Conservation (phyloP, 1,140 invertebrate species). For the Ceratitis capitata region DNA sequence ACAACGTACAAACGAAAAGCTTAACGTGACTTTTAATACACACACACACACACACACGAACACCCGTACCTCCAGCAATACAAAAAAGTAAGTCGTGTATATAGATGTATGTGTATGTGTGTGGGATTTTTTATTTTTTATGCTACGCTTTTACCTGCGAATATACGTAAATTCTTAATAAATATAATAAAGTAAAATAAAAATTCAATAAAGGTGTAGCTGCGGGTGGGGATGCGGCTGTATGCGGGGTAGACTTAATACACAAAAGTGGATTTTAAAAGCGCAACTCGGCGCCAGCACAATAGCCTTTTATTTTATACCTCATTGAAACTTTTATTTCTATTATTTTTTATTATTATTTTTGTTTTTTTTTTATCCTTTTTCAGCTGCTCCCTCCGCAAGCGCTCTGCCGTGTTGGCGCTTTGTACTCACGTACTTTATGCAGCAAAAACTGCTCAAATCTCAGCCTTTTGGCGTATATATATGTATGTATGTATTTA, state of each 20-base stretch:
- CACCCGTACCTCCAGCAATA: no score
- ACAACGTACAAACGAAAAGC: not conserved
- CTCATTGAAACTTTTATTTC: slow-evolving; percentile 8
- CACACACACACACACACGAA: no score
- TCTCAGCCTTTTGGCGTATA: not conserved
- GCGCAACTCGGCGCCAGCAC: not conserved
- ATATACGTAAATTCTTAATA: not conserved
- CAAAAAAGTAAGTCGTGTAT: no score
- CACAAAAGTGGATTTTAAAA: slow-evolving; percentile 3
- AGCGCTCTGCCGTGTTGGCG: not conserved
- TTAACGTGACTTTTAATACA: no score
- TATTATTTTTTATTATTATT: not conserved
- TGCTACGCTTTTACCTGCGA: not conserved
- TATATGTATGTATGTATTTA: not conserved
- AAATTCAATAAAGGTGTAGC: not conserved
- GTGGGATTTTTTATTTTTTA: no score
- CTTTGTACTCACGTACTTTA: not conserved
- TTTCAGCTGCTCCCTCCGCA: not conserved
- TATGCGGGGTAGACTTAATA: no score
- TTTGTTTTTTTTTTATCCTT: not conserved
- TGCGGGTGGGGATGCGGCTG: not conserved
- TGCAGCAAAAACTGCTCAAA: not conserved
- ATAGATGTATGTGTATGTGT: not conserved
- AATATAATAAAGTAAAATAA: not conserved
- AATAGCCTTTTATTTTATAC: not conserved